A percentile compares a stretch with the other conserved stretches of the same genome.
These are phyloP conservation scores for Chiroxiphia lanceolata DNA, from an alignment of 2,797 vertebrate species.

Conservation along the genomic window DNA sequence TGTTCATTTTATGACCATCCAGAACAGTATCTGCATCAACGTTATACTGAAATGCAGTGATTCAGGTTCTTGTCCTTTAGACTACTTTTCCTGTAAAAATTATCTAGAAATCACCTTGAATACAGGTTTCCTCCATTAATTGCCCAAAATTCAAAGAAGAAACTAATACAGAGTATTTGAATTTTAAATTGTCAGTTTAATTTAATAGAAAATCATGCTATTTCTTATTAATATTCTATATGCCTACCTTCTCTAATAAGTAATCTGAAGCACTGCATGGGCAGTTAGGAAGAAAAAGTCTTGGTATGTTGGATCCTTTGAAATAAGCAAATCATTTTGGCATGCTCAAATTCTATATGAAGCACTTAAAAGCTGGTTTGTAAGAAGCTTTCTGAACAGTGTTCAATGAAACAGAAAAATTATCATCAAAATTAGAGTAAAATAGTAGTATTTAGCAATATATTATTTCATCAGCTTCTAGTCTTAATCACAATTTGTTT, in stretches of 20 bases:
- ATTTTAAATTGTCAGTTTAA: slow-evolving; percentile 38
- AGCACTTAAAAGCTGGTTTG: slow-evolving; percentile 8
- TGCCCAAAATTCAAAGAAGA: slow-evolving; percentile 9
- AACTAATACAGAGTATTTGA: slow-evolving; percentile 8
- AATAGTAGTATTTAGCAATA: background rate
- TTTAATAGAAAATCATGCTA: slow-evolving; percentile 34
- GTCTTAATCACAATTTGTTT: background rate
- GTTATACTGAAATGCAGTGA: slow-evolving; percentile 41
- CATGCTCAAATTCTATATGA: slow-evolving; percentile 33
- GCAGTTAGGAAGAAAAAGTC: background rate
- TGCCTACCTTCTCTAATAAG: slow-evolving; percentile 54
- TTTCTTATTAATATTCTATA: slow-evolving; percentile 60
- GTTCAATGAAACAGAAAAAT: slow-evolving; percentile 23
- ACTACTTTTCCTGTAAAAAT: slow-evolving; percentile 45
- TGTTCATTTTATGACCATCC: slow-evolving; percentile 15
- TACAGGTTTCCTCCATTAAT: slow-evolving; percentile 36
- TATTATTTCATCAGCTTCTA: background rate
- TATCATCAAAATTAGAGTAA: slow-evolving; percentile 1
- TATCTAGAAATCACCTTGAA: slow-evolving; percentile 53
- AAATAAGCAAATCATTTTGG: slow-evolving; percentile 29
- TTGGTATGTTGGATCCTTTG: background rate
- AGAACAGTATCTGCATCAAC: slow-evolving; percentile 30
- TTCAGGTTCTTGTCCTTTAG: slow-evolving; percentile 33
- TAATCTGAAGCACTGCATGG: slow-evolving; percentile 36
- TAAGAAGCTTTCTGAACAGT: background rate